Conservation (phyloP, 1,140 invertebrate species). For the Pissodes strobi region DNA sequence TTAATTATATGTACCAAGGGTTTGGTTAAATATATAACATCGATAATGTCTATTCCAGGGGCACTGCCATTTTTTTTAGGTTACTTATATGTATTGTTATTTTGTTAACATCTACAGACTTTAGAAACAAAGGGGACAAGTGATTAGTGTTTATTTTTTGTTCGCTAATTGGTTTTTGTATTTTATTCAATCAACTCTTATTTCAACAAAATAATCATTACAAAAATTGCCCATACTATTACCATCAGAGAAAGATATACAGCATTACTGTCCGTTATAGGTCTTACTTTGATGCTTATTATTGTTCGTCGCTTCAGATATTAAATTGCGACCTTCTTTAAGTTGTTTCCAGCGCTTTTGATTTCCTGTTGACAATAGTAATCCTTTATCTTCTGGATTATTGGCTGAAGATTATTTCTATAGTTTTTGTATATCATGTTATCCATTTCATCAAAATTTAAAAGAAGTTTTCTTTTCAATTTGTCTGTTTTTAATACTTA, state of each 20-base stretch:
- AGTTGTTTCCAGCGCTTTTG: not conserved
- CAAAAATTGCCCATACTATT: not conserved
- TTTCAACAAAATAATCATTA: not conserved
- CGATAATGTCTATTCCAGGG: not conserved
- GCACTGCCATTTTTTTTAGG: not conserved
- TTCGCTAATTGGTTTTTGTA: not conserved
- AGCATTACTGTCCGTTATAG: too few relatives aligned
- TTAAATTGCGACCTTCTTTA: not conserved
- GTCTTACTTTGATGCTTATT: not conserved
- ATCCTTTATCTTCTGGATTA: too few relatives aligned
- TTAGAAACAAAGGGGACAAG: not conserved
- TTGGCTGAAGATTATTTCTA: too few relatives aligned
- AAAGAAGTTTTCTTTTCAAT: too few relatives aligned
- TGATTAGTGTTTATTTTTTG: not conserved
- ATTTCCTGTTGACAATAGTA: not conserved
- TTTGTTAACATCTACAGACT: not conserved
- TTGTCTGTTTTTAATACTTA: too few relatives aligned
- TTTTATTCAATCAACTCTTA: not conserved
- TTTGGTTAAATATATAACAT: not conserved
- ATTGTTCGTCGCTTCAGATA: not conserved
- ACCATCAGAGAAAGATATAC: not conserved
- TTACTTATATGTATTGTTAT: not conserved
- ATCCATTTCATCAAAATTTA: too few relatives aligned
- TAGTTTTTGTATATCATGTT: too few relatives aligned
- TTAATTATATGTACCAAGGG: too few relatives aligned